A percentile compares a stretch with the other conserved stretches of the same genome.
Evolutionary conservation across 2,113 vertebrate species (phyloP).

Genomic region (Tretioscincus oriximinensis): DNA sequence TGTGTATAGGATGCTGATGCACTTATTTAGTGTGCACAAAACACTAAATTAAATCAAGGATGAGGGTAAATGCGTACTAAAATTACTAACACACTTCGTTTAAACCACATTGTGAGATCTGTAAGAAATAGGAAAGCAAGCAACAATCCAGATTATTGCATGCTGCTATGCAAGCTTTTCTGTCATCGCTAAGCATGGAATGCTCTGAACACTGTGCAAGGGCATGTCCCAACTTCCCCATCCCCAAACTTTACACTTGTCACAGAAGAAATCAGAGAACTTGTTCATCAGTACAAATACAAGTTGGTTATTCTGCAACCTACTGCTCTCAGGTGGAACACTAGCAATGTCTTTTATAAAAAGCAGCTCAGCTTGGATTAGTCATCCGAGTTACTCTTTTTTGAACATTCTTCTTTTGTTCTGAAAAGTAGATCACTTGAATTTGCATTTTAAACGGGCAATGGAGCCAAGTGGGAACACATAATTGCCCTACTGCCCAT

Average conservation of each 20-base stretch:
- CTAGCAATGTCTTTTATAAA: background rate
- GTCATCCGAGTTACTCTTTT: background rate
- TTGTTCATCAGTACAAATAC: background rate
- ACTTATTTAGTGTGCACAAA: background rate
- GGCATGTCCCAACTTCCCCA: background rate
- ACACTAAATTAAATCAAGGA: background rate
- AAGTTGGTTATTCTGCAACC: background rate
- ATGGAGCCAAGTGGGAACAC: accelerated
- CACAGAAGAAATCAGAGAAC: background rate
- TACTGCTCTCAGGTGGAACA: background rate
- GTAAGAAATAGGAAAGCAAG: background rate
- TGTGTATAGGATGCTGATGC: background rate
- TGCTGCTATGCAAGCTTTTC: background rate
- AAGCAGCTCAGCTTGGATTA: background rate
- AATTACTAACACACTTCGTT: background rate
- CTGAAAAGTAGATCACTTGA: background rate
- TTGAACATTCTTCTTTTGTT: background rate
- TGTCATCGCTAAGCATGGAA: background rate
- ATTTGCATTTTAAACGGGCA: background rate
- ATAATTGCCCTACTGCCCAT: too few relatives aligned
- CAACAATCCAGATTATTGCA: background rate
- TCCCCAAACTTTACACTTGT: background rate
- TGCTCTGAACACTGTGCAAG: background rate
- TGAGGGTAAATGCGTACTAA: background rate
- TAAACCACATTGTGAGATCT: background rate